These are phyloP conservation scores for Oncorhynchus kisutch DNA, from an alignment of 2,113 vertebrate species.

Conservation along the genomic window DNA sequence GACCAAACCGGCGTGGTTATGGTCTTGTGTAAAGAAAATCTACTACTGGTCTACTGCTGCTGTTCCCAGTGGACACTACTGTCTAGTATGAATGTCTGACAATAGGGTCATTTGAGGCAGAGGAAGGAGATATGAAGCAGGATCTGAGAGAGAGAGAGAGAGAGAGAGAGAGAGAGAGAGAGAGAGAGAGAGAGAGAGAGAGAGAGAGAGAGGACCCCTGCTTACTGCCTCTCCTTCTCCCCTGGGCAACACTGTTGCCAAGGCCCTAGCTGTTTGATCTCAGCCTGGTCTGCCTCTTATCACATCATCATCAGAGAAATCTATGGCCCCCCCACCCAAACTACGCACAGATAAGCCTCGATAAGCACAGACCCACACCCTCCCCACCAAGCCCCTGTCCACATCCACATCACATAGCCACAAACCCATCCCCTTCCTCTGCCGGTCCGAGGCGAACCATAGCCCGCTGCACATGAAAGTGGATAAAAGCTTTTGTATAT, in stretches of 20 bases:
- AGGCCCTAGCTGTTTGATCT: conserved; percentile 51
- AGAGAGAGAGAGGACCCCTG: conserved; percentile 21
- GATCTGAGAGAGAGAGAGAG: conserved; percentile 49
- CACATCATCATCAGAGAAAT: conserved; percentile 62
- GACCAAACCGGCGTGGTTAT: not conserved
- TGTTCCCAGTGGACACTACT: not conserved
- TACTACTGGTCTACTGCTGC: not conserved
- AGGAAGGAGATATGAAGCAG: conserved; percentile 48
- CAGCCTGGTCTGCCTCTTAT: conserved; percentile 64
- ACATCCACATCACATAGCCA: conserved; percentile 3
- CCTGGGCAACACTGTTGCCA: conserved; percentile 59
- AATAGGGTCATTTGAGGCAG: conserved; percentile 60
- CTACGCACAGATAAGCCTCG: conserved; percentile 69
- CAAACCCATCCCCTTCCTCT: conserved; percentile 17
- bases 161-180: no score
- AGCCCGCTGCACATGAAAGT: conserved; percentile 71
- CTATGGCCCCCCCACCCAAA: conserved; percentile 64
- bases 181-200: no score
- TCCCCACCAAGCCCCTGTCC: not conserved
- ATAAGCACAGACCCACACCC: conserved; percentile 53
- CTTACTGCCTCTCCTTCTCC: conserved; percentile 53
- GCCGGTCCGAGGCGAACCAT: conserved; percentile 46
- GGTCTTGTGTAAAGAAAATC: not conserved
- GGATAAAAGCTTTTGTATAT: conserved; percentile 77
- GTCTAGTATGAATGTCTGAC: conserved; percentile 44